Evolutionary conservation across 2,888 invertebrate species (phyloP).

Genomic region (Matsumyia berberina): DNA sequence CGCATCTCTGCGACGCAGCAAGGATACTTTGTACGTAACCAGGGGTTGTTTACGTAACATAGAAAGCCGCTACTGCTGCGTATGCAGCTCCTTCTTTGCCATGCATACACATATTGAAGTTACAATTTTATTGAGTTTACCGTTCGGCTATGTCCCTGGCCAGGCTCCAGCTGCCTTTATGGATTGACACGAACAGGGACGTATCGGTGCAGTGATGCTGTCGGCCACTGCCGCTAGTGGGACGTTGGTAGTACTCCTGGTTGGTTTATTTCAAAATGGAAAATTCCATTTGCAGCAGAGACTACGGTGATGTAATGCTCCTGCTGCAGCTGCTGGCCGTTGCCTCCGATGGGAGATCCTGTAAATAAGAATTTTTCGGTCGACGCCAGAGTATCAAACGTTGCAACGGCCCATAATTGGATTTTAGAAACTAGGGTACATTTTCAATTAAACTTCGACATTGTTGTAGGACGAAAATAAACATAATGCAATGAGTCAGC

Average conservation of each 20-base stretch:
- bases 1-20: background rate
- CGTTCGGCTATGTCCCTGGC: constrained; percentile 33
- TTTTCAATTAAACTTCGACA: constrained; percentile 69
- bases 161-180: constrained; percentile 11
- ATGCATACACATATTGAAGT: constrained; percentile 44
- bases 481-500: constrained; percentile 39
- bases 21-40: constrained; percentile 22
- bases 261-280: constrained; percentile 50
- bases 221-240: background rate
- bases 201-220: constrained; percentile 12
- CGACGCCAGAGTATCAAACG: constrained; percentile 25
- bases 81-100: background rate
- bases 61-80: constrained; percentile 19
- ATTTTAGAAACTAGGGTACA: constrained; percentile 63
- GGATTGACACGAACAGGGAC: background rate
- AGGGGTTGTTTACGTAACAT: constrained; percentile 39
- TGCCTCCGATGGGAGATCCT: constrained; percentile 1
- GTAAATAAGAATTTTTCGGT: constrained; percentile 57
- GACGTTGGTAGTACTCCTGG: constrained; percentile 4
- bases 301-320: constrained; percentile 31
- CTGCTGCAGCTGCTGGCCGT: background rate
- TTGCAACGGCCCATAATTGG: constrained; percentile 55
- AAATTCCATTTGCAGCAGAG: constrained; percentile 54
- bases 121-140: constrained; percentile 64
- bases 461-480: constrained; percentile 48